Percentiles rank a stretch among this genome's conserved stretches.
Evolutionary conservation across 2,797 vertebrate genomes (phyloP).

Genomic region (Pangasius sanitwongsei): DNA sequence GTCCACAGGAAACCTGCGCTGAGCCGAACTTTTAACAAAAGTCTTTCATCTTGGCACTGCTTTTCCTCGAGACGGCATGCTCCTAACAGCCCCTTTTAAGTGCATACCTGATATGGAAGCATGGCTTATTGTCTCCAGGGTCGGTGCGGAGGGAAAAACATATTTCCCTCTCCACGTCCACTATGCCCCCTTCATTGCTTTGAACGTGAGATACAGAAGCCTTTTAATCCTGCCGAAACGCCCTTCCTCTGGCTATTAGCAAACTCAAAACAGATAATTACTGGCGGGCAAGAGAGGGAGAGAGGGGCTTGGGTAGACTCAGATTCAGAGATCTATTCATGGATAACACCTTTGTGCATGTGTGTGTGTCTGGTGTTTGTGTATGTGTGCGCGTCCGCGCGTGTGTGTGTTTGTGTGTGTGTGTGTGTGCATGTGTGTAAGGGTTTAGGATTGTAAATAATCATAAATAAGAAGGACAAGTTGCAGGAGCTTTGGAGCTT

Average conservation of each 20-base stretch:
- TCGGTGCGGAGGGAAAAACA: conserved; percentile 76
- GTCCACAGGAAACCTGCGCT: conserved; percentile 91
- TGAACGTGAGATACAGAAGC: conserved; percentile 68
- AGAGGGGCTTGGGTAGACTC: conserved; percentile 46
- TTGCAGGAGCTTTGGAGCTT: neutral
- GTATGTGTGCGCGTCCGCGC: conserved; percentile 18
- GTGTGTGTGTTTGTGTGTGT: conserved; percentile 26
- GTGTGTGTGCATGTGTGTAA: conserved; percentile 19
- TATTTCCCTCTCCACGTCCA: conserved; percentile 73
- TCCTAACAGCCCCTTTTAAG: conserved; percentile 89
- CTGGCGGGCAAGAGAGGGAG: conserved; percentile 29
- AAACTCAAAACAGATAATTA: conserved; percentile 77
- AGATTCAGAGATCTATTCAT: conserved; percentile 68
- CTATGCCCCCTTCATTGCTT: conserved; percentile 69
- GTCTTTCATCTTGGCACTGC: conserved; percentile 89
- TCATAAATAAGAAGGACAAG: conserved; percentile 19
- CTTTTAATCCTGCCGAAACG: conserved; percentile 68
- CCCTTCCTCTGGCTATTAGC: conserved; percentile 72
- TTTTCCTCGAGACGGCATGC: conserved; percentile 84
- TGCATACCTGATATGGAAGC: conserved; percentile 90
- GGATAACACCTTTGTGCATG: conserved; percentile 69
- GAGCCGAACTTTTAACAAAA: conserved; percentile 85
- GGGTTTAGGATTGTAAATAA: conserved; percentile 8
- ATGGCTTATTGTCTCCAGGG: conserved; percentile 59
- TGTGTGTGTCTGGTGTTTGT: conserved; percentile 22